A percentile compares a stretch with the other conserved stretches of the same genome.
Conservation (phyloP, 2,888 invertebrate genomes). For the Spilosoma lubricipeda region DNA sequence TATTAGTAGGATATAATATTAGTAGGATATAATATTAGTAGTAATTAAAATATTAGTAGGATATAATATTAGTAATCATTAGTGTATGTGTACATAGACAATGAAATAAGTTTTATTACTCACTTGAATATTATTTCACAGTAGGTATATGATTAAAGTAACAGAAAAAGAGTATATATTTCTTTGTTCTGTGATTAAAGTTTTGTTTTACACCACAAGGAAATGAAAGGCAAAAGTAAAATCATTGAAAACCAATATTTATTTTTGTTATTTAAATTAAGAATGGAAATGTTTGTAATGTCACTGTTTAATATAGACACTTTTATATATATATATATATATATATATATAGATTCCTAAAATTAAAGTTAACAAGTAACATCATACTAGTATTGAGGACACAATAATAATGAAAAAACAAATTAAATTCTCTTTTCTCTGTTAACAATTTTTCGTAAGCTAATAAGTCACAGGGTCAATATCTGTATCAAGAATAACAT, state of each 20-base stretch:
- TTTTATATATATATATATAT: no score
- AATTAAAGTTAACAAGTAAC: background rate
- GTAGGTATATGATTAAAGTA: background rate
- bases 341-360: background rate
- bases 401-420: background rate
- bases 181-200: no score
- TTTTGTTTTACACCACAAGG: background rate
- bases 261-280: background rate
- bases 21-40: no score
- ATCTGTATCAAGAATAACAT: background rate
- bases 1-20: no score
- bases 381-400: background rate
- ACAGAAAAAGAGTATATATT: no score
- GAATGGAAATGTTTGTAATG: conserved; percentile 24
- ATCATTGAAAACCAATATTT: background rate
- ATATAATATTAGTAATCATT: no score
- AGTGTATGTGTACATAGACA: background rate
- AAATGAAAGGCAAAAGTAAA: background rate
- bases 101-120: no score
- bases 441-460: background rate
- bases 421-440: background rate
- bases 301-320: conserved; percentile 23
- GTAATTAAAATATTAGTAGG: no score
- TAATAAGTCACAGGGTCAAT: background rate
- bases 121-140: background rate